Percentiles rank a stretch among this genome's conserved stretches.
Conservation (phyloP, 1,140 invertebrate genomes). For the Berghia stephanieae region DNA sequence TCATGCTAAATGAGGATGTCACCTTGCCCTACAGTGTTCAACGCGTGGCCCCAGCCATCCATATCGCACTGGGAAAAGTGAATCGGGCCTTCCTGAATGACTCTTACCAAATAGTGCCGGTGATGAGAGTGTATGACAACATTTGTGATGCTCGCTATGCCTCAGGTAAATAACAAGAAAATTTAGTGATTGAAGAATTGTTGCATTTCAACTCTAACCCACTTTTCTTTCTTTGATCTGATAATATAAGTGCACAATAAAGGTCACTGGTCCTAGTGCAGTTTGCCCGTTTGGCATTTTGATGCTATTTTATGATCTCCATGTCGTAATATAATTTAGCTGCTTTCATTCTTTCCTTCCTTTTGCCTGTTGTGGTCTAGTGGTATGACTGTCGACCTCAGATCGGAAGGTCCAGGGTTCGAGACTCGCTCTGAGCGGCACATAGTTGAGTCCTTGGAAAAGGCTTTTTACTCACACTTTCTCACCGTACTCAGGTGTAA, state of each 20-base stretch:
- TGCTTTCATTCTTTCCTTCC: no score
- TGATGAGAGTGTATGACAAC: conserved; percentile 38
- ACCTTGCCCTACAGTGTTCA: conserved; percentile 44
- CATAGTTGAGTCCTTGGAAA: no score
- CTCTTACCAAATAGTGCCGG: conserved; percentile 36
- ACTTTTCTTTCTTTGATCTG: background rate
- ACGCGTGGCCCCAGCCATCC: conserved; percentile 43
- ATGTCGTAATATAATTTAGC: background rate
- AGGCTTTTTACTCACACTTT: no score
- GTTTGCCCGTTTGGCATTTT: background rate
- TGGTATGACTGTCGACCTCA: no score
- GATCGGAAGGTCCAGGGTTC: no score
- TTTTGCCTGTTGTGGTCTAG: no score
- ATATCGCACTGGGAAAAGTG: conserved; percentile 48
- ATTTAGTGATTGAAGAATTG: background rate
- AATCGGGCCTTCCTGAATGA: conserved; percentile 46
- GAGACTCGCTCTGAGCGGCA: no score
- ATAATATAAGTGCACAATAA: background rate
- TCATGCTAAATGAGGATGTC: conserved; percentile 35
- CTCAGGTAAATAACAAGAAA: conserved; percentile 36
- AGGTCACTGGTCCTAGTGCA: background rate
- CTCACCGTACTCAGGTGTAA: no score
- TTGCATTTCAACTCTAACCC: background rate
- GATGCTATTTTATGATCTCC: background rate
- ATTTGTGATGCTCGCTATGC: conserved; percentile 41